Evolutionary conservation across 2,888 invertebrate genomes (phyloP).

Genomic region (Microplitis deprimator): DNA sequence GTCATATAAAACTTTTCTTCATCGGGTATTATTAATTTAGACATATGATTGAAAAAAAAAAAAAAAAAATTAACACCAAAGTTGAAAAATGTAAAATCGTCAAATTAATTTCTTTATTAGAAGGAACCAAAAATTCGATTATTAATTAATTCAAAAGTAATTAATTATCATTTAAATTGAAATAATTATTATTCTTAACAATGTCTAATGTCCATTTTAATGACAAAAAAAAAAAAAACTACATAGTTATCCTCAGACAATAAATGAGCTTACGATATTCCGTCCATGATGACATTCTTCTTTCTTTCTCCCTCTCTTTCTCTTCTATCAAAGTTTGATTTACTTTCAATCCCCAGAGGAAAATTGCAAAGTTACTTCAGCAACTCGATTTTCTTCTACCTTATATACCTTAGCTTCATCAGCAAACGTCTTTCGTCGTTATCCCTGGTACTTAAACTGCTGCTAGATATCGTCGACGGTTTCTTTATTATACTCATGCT

Average conservation of each 20-base stretch:
- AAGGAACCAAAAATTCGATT: neutral
- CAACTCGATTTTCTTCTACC: slow-evolving; percentile 28
- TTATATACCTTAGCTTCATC: slow-evolving; percentile 16
- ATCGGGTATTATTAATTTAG: no score
- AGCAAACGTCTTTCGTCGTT: slow-evolving; percentile 16
- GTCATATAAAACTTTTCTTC: no score
- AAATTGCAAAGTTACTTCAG: slow-evolving; percentile 52
- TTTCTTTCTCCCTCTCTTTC: slow-evolving; percentile 19
- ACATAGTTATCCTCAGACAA: slow-evolving; percentile 30
- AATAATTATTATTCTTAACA: neutral
- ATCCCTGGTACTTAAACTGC: neutral
- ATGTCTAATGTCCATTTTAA: neutral
- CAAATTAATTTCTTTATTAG: no score
- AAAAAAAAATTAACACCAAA: neutral
- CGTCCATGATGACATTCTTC: slow-evolving; percentile 20
- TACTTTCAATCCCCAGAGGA: slow-evolving; percentile 48
- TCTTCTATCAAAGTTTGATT: slow-evolving; percentile 43
- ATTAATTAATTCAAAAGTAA: neutral
- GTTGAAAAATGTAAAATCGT: neutral
- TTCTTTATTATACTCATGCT: slow-evolving; percentile 48
- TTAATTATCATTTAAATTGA: neutral
- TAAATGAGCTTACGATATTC: slow-evolving; percentile 39
- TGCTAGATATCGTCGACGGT: neutral
- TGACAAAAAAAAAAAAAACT: neutral
- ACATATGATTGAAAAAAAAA: no score